Base-by-base conservation (phyloP, 2,888 invertebrate species). In the Eupelmus urozonus region DNA sequence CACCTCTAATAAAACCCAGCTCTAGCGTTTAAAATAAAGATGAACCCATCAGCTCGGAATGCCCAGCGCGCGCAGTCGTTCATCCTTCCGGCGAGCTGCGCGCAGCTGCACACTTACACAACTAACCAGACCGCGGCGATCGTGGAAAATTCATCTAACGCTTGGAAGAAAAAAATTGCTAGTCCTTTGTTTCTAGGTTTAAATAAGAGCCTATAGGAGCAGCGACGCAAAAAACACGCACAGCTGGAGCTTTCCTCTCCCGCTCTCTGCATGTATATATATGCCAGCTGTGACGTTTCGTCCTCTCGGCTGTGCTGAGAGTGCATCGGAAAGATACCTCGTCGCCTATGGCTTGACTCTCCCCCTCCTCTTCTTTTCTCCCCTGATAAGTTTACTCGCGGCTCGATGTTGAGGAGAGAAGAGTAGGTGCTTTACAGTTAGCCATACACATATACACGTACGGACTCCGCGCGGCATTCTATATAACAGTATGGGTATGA, bases 391-490 rank as follows among this genome's bases (percentile, higher is more conserved):
- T 81, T 81, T 78, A 66, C 80, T 67, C 76, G 72, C 82, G 66
- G 62, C 59, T 45, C 66, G 78, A n/a, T 34, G 62, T 29, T 29
- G 16, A 66, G 29, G 51, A 69, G 55, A 25, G n/a, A 23, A n/a
- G 53, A 13, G 27, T 53, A 29, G 67, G 63, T 79, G 83, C 81
- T 85, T 85, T 86, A 86, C 86, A 86, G 86, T 86, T 86, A 86
- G 82, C 82, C 83, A 59, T 27, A 55, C 29, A 27, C 29, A 0
- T 27, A 4, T 27, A 1, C 42, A 29, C n/a, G n/a, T 25, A 18
- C 20, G 3, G 16, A 27, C 27, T 27, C 25, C 23, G 62, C 18
- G 18, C 42, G 9, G n/a, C n/a, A 34, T 16, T 25, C 11, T 27
- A 49, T n/a, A n/a, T 18, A 18, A 1, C n/a, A 13, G 49, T n/a